Evolutionary conservation across 2,113 vertebrate genomes (phyloP).

Genomic region (Ondatra zibethicus): DNA sequence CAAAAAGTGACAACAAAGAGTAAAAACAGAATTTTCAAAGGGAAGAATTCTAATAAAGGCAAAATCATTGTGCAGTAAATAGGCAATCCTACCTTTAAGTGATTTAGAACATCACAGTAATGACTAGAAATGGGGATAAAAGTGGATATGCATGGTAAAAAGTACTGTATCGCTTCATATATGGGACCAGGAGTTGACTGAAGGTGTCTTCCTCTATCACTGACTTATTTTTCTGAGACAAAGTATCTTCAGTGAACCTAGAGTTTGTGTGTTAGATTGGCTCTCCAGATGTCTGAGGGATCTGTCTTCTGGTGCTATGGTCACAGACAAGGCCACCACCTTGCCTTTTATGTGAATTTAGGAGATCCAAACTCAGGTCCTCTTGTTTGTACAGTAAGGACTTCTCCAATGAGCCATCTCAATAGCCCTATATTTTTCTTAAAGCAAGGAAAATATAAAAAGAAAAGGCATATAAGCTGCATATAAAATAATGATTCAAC

Average conservation of each 20-base stretch:
- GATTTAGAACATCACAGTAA: not conserved
- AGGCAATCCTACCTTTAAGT: not conserved
- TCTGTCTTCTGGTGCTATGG: not conserved
- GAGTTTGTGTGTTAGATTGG: not conserved
- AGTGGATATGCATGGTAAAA: not conserved
- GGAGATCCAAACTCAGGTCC: not conserved
- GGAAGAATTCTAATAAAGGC: not conserved
- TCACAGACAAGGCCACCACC: not conserved
- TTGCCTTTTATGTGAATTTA: not conserved
- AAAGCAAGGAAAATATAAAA: not conserved
- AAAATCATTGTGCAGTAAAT: not conserved
- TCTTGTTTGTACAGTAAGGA: not conserved
- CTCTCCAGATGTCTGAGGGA: not conserved
- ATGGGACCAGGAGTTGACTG: not conserved
- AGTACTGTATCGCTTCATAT: not conserved
- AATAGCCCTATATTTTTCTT: not conserved
- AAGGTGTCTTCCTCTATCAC: not conserved
- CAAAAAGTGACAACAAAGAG: not conserved
- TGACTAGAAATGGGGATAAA: not conserved
- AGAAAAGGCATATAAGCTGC: not conserved
- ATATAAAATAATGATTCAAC: not conserved
- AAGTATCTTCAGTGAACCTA: not conserved
- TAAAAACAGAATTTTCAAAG: not conserved
- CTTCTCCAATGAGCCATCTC: not conserved
- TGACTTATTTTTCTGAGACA: not conserved